phyloP scores from a whole-genome alignment of 2,888 invertebrate species.

The Lordiphosa andalusiaca region DNA sequence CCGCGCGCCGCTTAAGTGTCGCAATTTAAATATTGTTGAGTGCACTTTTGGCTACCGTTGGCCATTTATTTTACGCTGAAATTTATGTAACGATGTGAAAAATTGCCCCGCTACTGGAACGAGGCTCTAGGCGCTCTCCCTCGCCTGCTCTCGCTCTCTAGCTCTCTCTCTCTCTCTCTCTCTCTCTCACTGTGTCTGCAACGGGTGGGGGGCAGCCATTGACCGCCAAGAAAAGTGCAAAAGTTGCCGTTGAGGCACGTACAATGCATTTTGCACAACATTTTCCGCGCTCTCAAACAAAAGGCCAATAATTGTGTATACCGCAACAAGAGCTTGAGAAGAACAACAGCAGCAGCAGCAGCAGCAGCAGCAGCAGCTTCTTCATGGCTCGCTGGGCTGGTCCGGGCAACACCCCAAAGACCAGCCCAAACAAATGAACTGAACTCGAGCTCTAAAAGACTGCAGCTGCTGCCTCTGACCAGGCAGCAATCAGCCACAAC shows the following conservation, averaged over 20 bases:
- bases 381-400: conserved; percentile 70
- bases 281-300: conserved; percentile 63
- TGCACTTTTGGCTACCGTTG: conserved; percentile 74
- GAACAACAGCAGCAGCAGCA: conserved; percentile 31
- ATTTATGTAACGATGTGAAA: conserved; percentile 76
- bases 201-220: conserved; percentile 44
- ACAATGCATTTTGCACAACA: conserved; percentile 67
- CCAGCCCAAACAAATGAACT: conserved; percentile 51
- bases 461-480: conserved; percentile 26
- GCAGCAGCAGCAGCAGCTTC: conserved; percentile 58
- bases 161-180: conserved; percentile 5
- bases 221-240: conserved; percentile 44
- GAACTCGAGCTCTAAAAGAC: conserved; percentile 17
- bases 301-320: conserved; percentile 50
- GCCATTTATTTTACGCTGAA: conserved; percentile 68
- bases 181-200: not conserved
- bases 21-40: conserved; percentile 74
- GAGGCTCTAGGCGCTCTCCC: conserved; percentile 38
- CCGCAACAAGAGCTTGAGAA: conserved; percentile 27
- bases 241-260: conserved; percentile 60
- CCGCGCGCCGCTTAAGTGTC: conserved; percentile 61
- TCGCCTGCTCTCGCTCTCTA: conserved; percentile 3
- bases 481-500: conserved; percentile 22
- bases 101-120: conserved; percentile 61
- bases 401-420: conserved; percentile 68